Evolutionary conservation across 2,113 vertebrate genomes (phyloP).

Genomic region (Paracanthobrama guichenoti): DNA sequence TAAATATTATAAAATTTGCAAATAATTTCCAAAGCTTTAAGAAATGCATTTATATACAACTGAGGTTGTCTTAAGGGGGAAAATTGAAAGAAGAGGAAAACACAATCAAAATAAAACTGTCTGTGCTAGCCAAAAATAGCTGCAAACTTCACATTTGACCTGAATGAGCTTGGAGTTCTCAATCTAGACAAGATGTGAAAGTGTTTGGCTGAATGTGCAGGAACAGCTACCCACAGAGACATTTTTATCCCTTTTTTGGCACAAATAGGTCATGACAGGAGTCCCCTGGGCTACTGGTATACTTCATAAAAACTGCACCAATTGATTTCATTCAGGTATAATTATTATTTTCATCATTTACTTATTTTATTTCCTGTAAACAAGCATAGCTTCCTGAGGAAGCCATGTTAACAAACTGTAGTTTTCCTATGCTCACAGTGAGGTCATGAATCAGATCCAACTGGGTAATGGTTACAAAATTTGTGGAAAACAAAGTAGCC

Average conservation of each 20-base stretch:
- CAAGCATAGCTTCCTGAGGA: not conserved
- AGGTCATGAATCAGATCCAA: constrained; percentile 30
- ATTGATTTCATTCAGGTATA: not conserved
- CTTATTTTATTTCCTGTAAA: not conserved
- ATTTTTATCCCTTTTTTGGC: too few species aligned
- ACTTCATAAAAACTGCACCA: not conserved
- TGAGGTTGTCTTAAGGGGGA: not conserved
- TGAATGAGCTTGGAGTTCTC: not conserved
- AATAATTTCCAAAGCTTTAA: not conserved
- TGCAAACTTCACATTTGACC: not conserved
- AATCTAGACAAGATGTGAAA: not conserved
- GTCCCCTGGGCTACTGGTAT: too few species aligned
- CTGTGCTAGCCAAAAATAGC: not conserved
- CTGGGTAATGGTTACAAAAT: constrained; percentile 15
- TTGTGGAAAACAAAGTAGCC: constrained; percentile 1
- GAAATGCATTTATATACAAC: not conserved
- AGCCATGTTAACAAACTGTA: not conserved
- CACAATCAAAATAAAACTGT: not conserved
- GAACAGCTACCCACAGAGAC: not conserved
- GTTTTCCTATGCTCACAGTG: constrained; percentile 12
- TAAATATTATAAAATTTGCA: not conserved
- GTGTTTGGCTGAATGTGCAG: not conserved
- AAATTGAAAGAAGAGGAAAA: not conserved
- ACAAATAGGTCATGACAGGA: not conserved
- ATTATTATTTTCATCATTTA: not conserved